These are phyloP conservation scores for Gyps fulvus DNA, from an alignment of 2,113 vertebrate genomes.

Conservation along the genomic window DNA sequence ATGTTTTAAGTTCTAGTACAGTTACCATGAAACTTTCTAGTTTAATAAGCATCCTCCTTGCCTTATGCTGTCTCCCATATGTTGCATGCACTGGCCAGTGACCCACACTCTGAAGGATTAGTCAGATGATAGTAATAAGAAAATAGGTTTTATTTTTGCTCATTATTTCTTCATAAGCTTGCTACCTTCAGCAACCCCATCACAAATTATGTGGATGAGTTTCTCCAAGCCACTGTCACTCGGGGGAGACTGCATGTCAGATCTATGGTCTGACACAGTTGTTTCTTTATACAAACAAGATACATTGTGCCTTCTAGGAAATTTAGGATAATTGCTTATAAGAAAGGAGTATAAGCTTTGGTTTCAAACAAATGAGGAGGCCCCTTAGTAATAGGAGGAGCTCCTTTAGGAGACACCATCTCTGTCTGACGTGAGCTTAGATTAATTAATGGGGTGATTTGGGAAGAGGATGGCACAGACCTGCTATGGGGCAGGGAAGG, in stretches of 20 bases:
- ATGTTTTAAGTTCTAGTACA: background rate
- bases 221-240: background rate
- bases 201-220: background rate
- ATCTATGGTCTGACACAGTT: background rate
- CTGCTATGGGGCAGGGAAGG: background rate
- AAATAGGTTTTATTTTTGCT: conserved; percentile 21
- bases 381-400: background rate
- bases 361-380: background rate
- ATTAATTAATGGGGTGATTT: background rate
- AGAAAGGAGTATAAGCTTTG: background rate
- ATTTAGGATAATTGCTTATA: background rate
- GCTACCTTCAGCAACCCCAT: background rate
- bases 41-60: background rate
- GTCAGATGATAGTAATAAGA: background rate
- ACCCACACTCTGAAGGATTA: conserved; percentile 23
- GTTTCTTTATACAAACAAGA: background rate
- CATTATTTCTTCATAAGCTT: background rate
- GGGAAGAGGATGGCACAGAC: background rate
- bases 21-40: background rate
- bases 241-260: background rate
- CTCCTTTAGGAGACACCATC: background rate
- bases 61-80: conserved; percentile 11
- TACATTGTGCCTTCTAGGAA: background rate
- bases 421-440: background rate
- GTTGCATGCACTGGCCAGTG: background rate